Conservation (phyloP, 2,888 invertebrate species). For the Volucella bombylans region DNA sequence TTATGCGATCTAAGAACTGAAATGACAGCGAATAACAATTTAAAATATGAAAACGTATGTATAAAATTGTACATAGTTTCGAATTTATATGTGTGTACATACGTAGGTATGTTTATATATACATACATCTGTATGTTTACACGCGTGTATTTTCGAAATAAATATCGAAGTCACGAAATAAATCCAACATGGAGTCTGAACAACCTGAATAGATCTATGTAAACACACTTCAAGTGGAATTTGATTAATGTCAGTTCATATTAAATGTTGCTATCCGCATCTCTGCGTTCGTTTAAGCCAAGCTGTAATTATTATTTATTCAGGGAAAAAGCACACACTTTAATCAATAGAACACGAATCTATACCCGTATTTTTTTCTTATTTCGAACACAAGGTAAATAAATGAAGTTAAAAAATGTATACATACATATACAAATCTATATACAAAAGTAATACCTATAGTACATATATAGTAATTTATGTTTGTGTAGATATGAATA, state of each 20-base stretch:
- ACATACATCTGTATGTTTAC: background rate
- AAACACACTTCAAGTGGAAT: constrained; percentile 68
- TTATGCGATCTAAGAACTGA: constrained; percentile 56
- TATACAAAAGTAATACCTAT: background rate
- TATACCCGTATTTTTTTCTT: constrained; percentile 41
- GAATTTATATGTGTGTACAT: background rate
- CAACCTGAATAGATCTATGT: constrained; percentile 55
- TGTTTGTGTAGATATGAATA: background rate
- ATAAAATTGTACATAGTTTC: constrained; percentile 1
- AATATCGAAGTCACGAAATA: constrained; percentile 73
- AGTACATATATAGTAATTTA: background rate
- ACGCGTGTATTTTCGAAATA: constrained; percentile 52
- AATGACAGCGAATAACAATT: constrained; percentile 56
- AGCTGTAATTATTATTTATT: constrained; percentile 71
- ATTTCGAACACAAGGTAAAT: constrained; percentile 46
- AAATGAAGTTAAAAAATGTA: constrained; percentile 22
- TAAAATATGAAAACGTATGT: constrained; percentile 37
- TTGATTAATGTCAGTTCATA: constrained; percentile 56
- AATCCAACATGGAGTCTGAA: constrained; percentile 60
- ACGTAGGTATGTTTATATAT: background rate
- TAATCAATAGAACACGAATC: constrained; percentile 71
- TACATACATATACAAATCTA: too few relatives aligned
- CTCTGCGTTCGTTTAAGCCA: constrained; percentile 61
- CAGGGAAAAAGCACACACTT: constrained; percentile 69
- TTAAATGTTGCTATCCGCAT: constrained; percentile 57